Evolutionary conservation across 2,797 vertebrate genomes (phyloP).

Genomic region (Hippopotamyrus pictus): DNA sequence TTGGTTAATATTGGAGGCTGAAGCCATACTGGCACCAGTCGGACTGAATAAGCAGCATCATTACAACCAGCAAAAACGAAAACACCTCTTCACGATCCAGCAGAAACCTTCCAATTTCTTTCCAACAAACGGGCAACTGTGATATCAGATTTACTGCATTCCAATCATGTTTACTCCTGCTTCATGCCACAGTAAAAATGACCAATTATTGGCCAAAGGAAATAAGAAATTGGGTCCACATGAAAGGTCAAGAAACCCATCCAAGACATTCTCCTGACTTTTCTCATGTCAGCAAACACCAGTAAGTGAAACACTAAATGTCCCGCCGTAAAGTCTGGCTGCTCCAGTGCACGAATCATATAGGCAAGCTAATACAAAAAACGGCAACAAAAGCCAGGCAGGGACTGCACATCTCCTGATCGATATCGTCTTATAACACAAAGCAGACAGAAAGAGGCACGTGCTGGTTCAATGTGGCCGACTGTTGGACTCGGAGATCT

Average conservation of each 20-base stretch:
- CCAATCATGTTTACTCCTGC: constrained; percentile 40
- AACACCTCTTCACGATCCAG: background rate
- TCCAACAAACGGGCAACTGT: constrained; percentile 27
- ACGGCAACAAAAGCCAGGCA: constrained; percentile 36
- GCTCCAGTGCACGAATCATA: background rate
- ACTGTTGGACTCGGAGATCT: constrained; percentile 78
- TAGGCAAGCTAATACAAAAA: background rate
- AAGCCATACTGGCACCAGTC: background rate
- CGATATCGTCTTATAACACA: constrained; percentile 47
- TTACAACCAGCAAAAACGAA: background rate
- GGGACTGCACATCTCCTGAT: constrained; percentile 53
- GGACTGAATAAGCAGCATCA: background rate
- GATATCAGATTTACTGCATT: constrained; percentile 10
- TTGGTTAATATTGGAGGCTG: background rate
- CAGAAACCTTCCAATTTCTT: constrained; percentile 49
- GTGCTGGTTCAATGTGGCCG: constrained; percentile 74
- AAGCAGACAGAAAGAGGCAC: constrained; percentile 49
- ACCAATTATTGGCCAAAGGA: constrained; percentile 24
- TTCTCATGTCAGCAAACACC: background rate
- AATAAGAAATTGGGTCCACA: constrained; percentile 36
- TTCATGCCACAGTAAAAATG: constrained; percentile 44
- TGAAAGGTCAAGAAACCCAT: background rate
- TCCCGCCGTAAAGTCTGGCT: background rate
- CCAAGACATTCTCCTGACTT: background rate
- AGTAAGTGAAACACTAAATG: background rate